Evolutionary conservation across 2,797 vertebrate species (phyloP).

Genomic region (Neosilurus mollespiculum): DNA sequence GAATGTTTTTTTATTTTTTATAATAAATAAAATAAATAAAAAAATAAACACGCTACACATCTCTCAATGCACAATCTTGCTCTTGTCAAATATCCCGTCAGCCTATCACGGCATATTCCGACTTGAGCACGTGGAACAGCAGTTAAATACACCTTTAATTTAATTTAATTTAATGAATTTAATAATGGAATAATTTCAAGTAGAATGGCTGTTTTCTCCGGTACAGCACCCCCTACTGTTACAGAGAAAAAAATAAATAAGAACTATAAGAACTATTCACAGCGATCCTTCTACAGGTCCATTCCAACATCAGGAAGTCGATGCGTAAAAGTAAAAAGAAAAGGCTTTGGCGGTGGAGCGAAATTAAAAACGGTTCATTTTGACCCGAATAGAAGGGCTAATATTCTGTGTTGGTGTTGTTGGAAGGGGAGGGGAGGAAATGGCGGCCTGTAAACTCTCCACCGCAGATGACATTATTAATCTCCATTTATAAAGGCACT

Average conservation of each 20-base stretch:
- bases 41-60: no score
- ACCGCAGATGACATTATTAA: slow-evolving; percentile 53
- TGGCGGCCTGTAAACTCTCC: slow-evolving; percentile 34
- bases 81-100: no score
- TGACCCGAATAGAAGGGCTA: not conserved
- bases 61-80: no score
- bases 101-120: no score
- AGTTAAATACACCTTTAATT: no score
- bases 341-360: not conserved
- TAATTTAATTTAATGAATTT: no score
- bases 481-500: slow-evolving; percentile 53
- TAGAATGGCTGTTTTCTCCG: not conserved
- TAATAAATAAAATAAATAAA: no score
- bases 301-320: not conserved
- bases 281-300: not conserved
- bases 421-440: slow-evolving; percentile 2
- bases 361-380: not conserved
- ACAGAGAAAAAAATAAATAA: no score
- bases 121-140: no score
- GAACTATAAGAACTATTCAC: no score
- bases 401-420: slow-evolving; percentile 17
- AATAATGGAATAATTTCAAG: not conserved
- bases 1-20: no score
- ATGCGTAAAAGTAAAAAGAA: not conserved
- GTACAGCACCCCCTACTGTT: not conserved